phyloP scores from a whole-genome alignment of 92 coral and sea anemone species.

The Zoanthus sociatus region DNA sequence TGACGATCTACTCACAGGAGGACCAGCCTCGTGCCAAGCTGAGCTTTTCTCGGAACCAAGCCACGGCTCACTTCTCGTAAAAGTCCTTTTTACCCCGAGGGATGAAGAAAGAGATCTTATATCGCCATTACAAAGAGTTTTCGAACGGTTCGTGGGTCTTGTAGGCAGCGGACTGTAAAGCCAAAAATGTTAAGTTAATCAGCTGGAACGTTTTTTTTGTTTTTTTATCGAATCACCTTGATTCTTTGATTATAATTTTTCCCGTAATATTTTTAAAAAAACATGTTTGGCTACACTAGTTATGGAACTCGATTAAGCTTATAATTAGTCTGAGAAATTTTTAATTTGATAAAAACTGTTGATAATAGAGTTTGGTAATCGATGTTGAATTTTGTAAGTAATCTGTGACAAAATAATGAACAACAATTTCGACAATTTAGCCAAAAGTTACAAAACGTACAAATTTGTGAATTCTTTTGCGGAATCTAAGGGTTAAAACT shows the following conservation, averaged over 20 bases:
- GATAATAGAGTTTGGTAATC: too few species aligned
- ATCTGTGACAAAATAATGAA: too few species aligned
- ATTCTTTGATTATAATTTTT: background rate
- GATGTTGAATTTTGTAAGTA: too few species aligned
- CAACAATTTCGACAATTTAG: background rate
- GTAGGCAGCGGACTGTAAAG: conserved; percentile 10
- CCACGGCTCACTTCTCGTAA: conserved; percentile 43
- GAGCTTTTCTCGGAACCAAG: background rate
- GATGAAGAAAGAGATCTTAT: conserved; percentile 4
- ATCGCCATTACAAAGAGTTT: conserved; percentile 2
- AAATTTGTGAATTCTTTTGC: too few species aligned
- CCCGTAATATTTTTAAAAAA: background rate
- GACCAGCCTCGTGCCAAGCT: conserved; percentile 2
- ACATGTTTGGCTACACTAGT: background rate
- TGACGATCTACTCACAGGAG: conserved; percentile 58
- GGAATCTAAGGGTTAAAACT: too few species aligned
- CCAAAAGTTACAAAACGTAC: too few species aligned
- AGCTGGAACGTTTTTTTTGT: too few species aligned
- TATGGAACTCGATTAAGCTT: too few species aligned
- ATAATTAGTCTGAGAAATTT: too few species aligned
- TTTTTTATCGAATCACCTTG: too few species aligned
- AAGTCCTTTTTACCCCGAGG: conserved; percentile 11
- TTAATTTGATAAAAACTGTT: too few species aligned
- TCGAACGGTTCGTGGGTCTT: background rate
- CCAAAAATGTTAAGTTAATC: too few species aligned